Evolutionary conservation across 2,888 invertebrate species (phyloP).

Genomic region (Geophilus truncorum): DNA sequence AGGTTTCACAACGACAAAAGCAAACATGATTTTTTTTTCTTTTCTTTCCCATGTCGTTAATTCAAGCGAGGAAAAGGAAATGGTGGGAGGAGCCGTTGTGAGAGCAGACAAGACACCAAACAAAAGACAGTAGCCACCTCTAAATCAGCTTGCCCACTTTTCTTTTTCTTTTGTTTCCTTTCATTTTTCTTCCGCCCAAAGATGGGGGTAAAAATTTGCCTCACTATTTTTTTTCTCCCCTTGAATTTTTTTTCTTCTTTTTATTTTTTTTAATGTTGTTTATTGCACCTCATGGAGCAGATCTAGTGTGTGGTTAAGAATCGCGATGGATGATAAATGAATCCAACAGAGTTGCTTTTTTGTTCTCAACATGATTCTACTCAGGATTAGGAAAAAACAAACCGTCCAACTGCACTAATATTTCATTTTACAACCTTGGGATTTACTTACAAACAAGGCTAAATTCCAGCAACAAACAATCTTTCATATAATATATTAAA

Average conservation of each 20-base stretch:
- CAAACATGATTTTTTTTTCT: not conserved
- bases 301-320: conserved; percentile 13
- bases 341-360: not conserved
- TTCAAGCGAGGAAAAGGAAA: conserved; percentile 19
- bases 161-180: conserved; percentile 9
- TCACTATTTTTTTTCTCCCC: not conserved
- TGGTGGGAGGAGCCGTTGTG: not conserved
- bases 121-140: conserved; percentile 2
- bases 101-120: not conserved
- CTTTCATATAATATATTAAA: not conserved
- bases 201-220: not conserved
- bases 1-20: not conserved
- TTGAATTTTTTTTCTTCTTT: not conserved
- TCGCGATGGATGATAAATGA: conserved; percentile 25
- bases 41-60: not conserved
- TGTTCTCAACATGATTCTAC: conserved; percentile 11
- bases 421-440: conserved; percentile 24
- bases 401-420: conserved; percentile 12
- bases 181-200: not conserved
- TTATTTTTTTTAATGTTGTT: not conserved
- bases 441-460: conserved; percentile 18
- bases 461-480: conserved; percentile 1
- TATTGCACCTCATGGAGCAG: conserved; percentile 12
- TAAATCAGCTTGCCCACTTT: conserved; percentile 10
- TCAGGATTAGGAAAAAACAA: conserved; percentile 12